Evolutionary conservation across 1,140 invertebrate genomes (phyloP), one percentile per base, ranked within the genome.

Genomic region (Drosophila tani): DNA sequence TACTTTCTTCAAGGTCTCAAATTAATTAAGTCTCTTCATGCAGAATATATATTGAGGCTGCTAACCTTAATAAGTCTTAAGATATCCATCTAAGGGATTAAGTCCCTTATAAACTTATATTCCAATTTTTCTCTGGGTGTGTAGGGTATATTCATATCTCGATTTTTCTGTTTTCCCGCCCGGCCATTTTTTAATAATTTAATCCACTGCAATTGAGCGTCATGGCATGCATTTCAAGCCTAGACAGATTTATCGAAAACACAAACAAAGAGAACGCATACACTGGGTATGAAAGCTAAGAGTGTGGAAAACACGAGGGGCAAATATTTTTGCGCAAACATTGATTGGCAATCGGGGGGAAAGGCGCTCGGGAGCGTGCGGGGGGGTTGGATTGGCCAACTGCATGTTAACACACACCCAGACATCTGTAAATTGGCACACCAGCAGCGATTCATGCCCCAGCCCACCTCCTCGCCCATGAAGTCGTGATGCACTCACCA

Each of bases 241-340:
- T 90, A 80, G 78, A 58, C 85, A 84, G 79, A 90, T 88, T 90
- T 88, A 88, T 90, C 73, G 66, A 74, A 88, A 84, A 79, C 47
- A 84, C 80, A 90, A 88, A 84, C 74, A 90, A 79, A 58, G 38
- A 55, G 51, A 41, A 69, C 58, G 59, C 47, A 55, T 35, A 51
- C 29, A 43, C 40, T 32, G 41, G 75, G 47, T 56, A 65, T 47
- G 60, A 65, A 70, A 78, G 70, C 84, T 80, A 85, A 88, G 85
- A 90, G 81, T 75, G 76, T 68, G 80, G 80, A 81, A 88, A 88
- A 88, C 75, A 88, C 66, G 84, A 77, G 78, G 77, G 60, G 80
- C 79, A 87, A 88, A 88, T 88, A 88, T 87, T 87, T 88, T 84
- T 79, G 57, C 81, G 87, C 85, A 90, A 90, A 90, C 85, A 90